Percentiles rank a stretch among this genome's conserved stretches.
These are phyloP conservation scores for Athalia cordata DNA, from an alignment of 2,888 invertebrate genomes.

Conservation along the genomic window DNA sequence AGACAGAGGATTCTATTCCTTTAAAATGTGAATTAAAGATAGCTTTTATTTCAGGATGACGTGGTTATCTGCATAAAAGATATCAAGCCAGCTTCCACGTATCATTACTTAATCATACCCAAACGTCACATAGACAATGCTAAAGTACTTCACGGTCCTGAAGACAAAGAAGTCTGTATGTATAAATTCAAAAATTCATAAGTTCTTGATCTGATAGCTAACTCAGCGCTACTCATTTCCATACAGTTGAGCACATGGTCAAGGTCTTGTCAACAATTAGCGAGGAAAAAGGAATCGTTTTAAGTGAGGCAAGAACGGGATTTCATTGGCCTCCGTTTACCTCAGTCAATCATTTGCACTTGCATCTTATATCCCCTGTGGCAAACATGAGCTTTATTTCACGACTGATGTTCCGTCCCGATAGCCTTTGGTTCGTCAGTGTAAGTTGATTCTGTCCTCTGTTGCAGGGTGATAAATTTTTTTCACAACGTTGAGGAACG, in stretches of 20 bases:
- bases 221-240: conserved; percentile 52
- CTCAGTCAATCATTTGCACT: conserved; percentile 87
- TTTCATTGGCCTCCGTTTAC: conserved; percentile 96
- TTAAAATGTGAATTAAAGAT: not conserved
- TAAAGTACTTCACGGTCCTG: conserved; percentile 77
- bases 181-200: conserved; percentile 43
- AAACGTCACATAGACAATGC: conserved; percentile 86
- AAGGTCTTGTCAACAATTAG: conserved; percentile 75
- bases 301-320: conserved; percentile 77
- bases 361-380: conserved; percentile 89
- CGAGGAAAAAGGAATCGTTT: conserved; percentile 73
- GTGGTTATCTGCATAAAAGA: conserved; percentile 88
- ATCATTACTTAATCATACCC: conserved; percentile 87
- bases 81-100: conserved; percentile 86
- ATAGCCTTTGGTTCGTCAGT: conserved; percentile 88
- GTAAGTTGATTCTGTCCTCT: conserved; percentile 75
- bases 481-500: conserved; percentile 12
- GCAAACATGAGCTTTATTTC: conserved; percentile 83
- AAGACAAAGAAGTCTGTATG: conserved; percentile 84
- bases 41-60: conserved; percentile 76
- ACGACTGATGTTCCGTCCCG: conserved; percentile 81
- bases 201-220: not conserved
- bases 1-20: not conserved
- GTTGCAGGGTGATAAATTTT: not conserved
- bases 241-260: conserved; percentile 82